phyloP scores from a whole-genome alignment of 2,113 vertebrate genomes.

The Poicephalus meyeri region DNA sequence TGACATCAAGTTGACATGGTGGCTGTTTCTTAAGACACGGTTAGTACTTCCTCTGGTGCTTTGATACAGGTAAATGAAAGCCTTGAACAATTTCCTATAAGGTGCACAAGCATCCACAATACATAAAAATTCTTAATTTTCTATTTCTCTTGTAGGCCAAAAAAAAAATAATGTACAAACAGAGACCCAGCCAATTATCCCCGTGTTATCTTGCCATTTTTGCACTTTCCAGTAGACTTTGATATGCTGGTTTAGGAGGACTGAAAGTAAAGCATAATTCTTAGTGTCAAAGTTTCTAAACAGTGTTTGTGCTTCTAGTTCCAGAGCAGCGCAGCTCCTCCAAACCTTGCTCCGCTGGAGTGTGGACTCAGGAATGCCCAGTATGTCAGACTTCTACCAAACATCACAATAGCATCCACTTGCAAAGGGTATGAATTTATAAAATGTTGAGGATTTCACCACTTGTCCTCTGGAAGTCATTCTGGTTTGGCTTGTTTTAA shows the following conservation, averaged over 20 bases:
- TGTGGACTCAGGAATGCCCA: not conserved
- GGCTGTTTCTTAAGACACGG: slow-evolving; percentile 1
- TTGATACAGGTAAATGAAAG: slow-evolving; percentile 26
- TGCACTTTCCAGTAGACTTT: not conserved
- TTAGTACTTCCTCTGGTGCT: not conserved
- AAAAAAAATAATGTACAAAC: not conserved
- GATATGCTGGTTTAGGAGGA: not conserved
- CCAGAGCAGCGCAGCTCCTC: not conserved
- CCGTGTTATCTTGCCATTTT: not conserved
- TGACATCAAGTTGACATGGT: not conserved
- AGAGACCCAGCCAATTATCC: not conserved
- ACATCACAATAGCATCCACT: not conserved
- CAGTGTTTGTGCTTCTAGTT: not conserved
- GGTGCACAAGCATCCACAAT: slow-evolving; percentile 42
- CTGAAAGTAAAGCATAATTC: not conserved
- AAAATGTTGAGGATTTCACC: not conserved
- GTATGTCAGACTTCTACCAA: not conserved
- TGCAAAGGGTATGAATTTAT: not conserved
- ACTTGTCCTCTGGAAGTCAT: not conserved
- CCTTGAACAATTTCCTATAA: not conserved
- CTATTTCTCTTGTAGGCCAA: slow-evolving; percentile 4
- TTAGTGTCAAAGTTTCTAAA: not conserved
- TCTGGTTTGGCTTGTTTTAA: not conserved
- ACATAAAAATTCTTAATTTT: not conserved
- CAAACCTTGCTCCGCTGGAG: not conserved